phyloP scores from a whole-genome alignment of 2,888 invertebrate species.

The Anoplius nigerrimus region DNA sequence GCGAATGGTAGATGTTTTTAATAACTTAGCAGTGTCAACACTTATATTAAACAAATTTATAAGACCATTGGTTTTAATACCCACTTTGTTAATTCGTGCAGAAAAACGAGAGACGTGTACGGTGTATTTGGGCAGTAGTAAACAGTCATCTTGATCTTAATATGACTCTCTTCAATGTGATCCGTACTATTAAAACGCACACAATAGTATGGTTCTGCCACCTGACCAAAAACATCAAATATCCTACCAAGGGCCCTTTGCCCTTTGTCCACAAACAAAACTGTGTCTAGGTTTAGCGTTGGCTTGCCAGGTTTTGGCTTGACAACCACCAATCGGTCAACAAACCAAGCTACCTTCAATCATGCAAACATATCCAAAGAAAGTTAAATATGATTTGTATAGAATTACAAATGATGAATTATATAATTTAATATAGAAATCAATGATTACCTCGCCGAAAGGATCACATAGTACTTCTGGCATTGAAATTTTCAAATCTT shows the following conservation, averaged over 20 bases:
- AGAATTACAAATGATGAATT: conserved; percentile 12
- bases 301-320: conserved; percentile 84
- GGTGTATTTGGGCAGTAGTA: conserved; percentile 88
- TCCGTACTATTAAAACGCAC: conserved; percentile 90
- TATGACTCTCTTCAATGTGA: conserved; percentile 83
- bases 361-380: conserved; percentile 42
- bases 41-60: not conserved
- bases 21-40: not conserved
- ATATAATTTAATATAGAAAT: conserved; percentile 15
- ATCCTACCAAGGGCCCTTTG: conserved; percentile 86
- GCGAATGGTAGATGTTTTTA: conserved; percentile 17
- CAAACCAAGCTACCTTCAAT: conserved; percentile 73
- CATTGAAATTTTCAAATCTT: conserved; percentile 87
- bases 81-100: conserved; percentile 84
- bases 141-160: conserved; percentile 83
- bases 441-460: conserved; percentile 81
- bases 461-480: conserved; percentile 84
- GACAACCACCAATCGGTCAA: conserved; percentile 81
- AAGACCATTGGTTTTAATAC: conserved; percentile 50
- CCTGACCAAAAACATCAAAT: conserved; percentile 94
- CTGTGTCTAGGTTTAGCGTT: conserved; percentile 89
- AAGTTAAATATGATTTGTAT: conserved; percentile 14
- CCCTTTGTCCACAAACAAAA: conserved; percentile 89
- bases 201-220: conserved; percentile 90
- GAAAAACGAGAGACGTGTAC: conserved; percentile 86